A percentile compares a stretch with the other conserved stretches of the same genome.
phyloP scores from a whole-genome alignment of 1,140 invertebrate genomes.

The Grapholita molesta region DNA sequence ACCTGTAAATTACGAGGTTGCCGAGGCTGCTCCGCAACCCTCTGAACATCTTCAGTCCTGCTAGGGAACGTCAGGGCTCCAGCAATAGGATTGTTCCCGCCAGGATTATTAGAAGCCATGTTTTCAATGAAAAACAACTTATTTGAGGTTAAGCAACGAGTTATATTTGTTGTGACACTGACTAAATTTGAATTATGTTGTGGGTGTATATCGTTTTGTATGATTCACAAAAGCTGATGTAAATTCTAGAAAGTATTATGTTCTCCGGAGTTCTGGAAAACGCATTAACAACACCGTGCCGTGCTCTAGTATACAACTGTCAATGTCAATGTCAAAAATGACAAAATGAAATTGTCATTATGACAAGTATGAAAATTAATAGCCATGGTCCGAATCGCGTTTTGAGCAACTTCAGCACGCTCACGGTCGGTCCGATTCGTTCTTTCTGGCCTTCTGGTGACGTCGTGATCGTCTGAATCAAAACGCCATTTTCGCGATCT shows the following conservation, averaged over 20 bases:
- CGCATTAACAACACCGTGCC: neutral
- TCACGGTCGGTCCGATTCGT: too few species aligned
- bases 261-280: neutral
- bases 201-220: neutral
- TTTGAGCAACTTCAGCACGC: too few species aligned
- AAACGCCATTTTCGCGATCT: too few species aligned
- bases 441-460: too few species aligned
- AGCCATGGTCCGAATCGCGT: too few species aligned
- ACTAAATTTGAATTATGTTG: neutral
- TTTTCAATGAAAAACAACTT: slow-evolving; percentile 12
- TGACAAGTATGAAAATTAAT: too few species aligned
- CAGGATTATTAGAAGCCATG: slow-evolving; percentile 49
- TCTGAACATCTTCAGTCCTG: slow-evolving; percentile 28
- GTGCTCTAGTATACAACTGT: neutral
- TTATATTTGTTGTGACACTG: neutral
- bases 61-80: slow-evolving; percentile 46
- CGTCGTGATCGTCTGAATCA: too few species aligned
- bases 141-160: neutral
- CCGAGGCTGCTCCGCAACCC: slow-evolving; percentile 37
- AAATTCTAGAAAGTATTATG: slow-evolving; percentile 2
- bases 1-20: slow-evolving; percentile 60
- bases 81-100: slow-evolving; percentile 31
- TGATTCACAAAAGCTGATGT: slow-evolving; percentile 7
- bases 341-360: too few species aligned
- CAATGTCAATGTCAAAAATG: too few species aligned